Percentiles rank a stretch among this genome's conserved stretches.
Evolutionary conservation across 2,797 vertebrate genomes (phyloP).

Genomic region (Diceros bicornis): DNA sequence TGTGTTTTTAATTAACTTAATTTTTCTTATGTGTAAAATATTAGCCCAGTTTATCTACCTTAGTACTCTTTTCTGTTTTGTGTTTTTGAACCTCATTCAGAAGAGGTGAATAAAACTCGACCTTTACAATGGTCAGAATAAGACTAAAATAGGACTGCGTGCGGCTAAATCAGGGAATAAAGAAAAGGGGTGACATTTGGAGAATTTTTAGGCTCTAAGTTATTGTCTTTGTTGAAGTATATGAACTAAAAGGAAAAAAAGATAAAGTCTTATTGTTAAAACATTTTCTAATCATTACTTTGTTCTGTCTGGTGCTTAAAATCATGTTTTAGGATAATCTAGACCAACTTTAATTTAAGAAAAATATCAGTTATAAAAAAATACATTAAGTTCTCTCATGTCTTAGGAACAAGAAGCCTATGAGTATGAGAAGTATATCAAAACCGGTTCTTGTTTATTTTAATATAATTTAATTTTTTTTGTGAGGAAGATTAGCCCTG

Average conservation of each 20-base stretch:
- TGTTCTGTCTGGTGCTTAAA: constrained; percentile 61
- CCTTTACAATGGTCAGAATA: not conserved
- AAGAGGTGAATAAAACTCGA: constrained; percentile 54
- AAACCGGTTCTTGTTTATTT: constrained; percentile 37
- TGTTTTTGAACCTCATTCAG: constrained; percentile 52
- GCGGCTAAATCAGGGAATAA: not conserved
- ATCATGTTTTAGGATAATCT: constrained; percentile 63
- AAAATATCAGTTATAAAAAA: constrained; percentile 42
- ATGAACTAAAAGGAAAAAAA: constrained; percentile 47
- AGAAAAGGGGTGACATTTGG: not conserved
- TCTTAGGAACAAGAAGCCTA: constrained; percentile 16
- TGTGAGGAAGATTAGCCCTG: too few species aligned
- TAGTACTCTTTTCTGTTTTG: constrained; percentile 46
- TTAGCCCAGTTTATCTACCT: constrained; percentile 10
- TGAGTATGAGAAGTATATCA: not conserved
- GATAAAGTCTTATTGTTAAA: constrained; percentile 30
- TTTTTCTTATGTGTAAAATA: constrained; percentile 60
- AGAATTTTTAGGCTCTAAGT: not conserved
- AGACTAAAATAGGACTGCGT: not conserved
- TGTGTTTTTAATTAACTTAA: constrained; percentile 4
- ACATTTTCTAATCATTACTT: constrained; percentile 56
- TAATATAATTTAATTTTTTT: too few species aligned
- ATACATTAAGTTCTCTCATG: not conserved
- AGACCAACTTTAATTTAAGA: not conserved
- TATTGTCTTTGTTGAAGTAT: constrained; percentile 32